Conservation (phyloP, 2,888 invertebrate genomes). For the Ischnus inquisitorius region DNA sequence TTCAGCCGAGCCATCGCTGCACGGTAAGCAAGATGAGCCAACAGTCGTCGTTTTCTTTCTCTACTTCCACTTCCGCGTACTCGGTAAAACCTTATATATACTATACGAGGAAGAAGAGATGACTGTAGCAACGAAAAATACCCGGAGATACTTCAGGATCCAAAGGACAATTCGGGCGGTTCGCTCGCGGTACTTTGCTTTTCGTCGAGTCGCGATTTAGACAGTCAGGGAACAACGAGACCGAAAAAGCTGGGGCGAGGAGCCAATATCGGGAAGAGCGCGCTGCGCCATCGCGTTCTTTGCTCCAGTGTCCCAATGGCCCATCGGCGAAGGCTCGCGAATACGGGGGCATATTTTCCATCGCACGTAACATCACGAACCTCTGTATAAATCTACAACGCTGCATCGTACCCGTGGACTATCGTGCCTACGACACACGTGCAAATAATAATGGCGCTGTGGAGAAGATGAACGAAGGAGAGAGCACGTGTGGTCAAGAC, state of each 20-base stretch:
- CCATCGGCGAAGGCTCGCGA: slow-evolving; percentile 24
- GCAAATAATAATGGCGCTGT: slow-evolving; percentile 54
- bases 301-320: slow-evolving; percentile 31
- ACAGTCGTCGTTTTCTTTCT: slow-evolving; percentile 32
- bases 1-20: slow-evolving; percentile 31
- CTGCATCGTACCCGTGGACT: neutral
- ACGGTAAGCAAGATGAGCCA: slow-evolving; percentile 47
- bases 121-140: slow-evolving; percentile 42
- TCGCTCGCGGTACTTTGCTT: slow-evolving; percentile 52
- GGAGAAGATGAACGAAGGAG: slow-evolving; percentile 11
- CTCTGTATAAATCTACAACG: neutral
- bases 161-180: slow-evolving; percentile 38
- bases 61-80: slow-evolving; percentile 1
- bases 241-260: slow-evolving; percentile 15
- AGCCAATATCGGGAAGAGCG: slow-evolving; percentile 54
- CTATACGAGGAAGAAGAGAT: slow-evolving; percentile 2
- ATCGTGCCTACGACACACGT: slow-evolving; percentile 13
- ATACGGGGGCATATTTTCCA: slow-evolving; percentile 39
- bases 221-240: slow-evolving; percentile 24
- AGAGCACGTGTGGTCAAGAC: slow-evolving; percentile 33
- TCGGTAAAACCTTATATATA: slow-evolving; percentile 23
- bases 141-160: neutral
- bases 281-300: slow-evolving; percentile 7
- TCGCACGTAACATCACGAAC: slow-evolving; percentile 1
- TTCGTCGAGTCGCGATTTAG: slow-evolving; percentile 38